These are phyloP conservation scores for Diploptera punctata DNA, from an alignment of 2,888 invertebrate species.

Conservation along the genomic window DNA sequence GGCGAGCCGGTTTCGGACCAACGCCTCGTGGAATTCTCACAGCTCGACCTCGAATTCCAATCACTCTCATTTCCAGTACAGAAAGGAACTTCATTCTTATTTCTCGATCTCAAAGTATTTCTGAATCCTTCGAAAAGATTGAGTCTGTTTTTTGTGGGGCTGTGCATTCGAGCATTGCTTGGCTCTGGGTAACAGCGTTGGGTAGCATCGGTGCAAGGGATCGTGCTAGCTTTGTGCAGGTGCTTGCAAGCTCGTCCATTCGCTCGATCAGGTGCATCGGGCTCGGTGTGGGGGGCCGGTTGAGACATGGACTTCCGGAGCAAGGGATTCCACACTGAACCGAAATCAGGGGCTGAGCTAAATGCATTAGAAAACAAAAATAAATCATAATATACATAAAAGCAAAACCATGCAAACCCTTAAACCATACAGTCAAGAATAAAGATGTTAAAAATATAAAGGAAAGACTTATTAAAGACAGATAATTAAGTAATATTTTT, in stretches of 20 bases:
- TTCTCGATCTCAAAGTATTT: conserved; percentile 63
- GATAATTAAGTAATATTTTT: too few relatives aligned
- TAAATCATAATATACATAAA: conserved; percentile 28
- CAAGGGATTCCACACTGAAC: conserved; percentile 55
- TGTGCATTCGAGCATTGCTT: conserved; percentile 56
- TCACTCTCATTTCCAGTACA: conserved; percentile 36
- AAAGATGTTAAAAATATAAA: too few relatives aligned
- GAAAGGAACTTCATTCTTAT: conserved; percentile 55
- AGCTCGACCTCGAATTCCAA: conserved; percentile 20
- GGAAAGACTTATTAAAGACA: too few relatives aligned
- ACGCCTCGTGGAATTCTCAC: conserved; percentile 51
- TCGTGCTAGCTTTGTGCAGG: conserved; percentile 32
- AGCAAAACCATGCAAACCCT: conserved; percentile 44
- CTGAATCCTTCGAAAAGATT: conserved; percentile 67
- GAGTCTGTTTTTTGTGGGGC: conserved; percentile 48
- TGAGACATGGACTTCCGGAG: conserved; percentile 59
- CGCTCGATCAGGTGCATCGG: neutral
- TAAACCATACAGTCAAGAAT: too few relatives aligned
- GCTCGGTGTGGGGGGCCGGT: conserved; percentile 50
- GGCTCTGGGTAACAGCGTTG: conserved; percentile 12
- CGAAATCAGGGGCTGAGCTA: conserved; percentile 41
- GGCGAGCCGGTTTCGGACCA: conserved; percentile 56
- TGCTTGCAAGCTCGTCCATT: conserved; percentile 31
- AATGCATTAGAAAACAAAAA: conserved; percentile 40
- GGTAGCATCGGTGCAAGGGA: conserved; percentile 22